Conservation (phyloP, 2,888 invertebrate genomes). For the Hedychridium roseum region DNA sequence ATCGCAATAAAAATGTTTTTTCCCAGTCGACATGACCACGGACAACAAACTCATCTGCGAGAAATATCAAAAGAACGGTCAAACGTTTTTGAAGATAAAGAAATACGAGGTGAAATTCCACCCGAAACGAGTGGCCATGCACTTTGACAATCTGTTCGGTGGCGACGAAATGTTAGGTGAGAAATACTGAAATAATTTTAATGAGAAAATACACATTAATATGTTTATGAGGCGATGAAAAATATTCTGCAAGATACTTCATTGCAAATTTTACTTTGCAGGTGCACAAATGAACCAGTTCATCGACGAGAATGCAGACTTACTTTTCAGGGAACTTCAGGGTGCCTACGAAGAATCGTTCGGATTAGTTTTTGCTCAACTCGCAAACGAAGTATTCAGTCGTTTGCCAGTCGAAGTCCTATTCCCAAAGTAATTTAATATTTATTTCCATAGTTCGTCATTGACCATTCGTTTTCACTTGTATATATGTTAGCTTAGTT, state of each 20-base stretch:
- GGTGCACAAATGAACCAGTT: constrained; percentile 72
- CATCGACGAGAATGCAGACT: constrained; percentile 73
- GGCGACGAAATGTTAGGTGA: constrained; percentile 69
- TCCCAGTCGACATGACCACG: constrained; percentile 70
- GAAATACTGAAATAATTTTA: neutral
- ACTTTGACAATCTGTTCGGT: constrained; percentile 75
- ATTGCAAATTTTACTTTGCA: constrained; percentile 26
- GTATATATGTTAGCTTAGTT: constrained; percentile 2
- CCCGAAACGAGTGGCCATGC: constrained; percentile 69
- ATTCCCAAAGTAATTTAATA: constrained; percentile 61
- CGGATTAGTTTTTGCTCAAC: constrained; percentile 72
- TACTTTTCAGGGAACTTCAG: constrained; percentile 74
- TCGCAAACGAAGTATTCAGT: constrained; percentile 74
- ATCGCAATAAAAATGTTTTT: no score
- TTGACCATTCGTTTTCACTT: neutral
- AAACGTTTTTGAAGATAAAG: constrained; percentile 71
- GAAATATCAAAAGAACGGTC: constrained; percentile 69
- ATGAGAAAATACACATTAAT: no score
- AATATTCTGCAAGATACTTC: neutral
- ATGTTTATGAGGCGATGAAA: neutral
- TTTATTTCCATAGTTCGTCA: neutral
- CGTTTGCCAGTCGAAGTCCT: constrained; percentile 74
- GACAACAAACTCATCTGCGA: constrained; percentile 73
- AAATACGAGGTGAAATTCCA: constrained; percentile 72
- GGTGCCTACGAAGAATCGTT: constrained; percentile 75